Evolutionary conservation across 2,888 invertebrate genomes (phyloP), one percentile per base, ranked within the genome.

Genomic region (Choristoneura rosaceana): DNA sequence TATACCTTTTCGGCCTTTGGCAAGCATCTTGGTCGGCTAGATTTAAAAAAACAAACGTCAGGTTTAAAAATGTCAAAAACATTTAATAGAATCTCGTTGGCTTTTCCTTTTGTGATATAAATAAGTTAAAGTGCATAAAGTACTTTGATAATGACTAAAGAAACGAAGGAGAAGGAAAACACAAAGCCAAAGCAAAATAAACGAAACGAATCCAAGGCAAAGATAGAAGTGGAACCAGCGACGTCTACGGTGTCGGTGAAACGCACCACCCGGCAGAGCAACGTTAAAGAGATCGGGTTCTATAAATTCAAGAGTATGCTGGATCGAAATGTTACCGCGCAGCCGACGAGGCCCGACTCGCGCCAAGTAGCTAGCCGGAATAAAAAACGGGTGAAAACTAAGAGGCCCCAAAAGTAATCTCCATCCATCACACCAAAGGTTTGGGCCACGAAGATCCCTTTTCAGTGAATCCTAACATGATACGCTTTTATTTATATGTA

Each of bases 251-350:
- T 77, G 71, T 73, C 73, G 62, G 67, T 74, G 8, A 79, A 76
- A 70, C 80, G 82, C 34, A 79, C 65, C 64, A 90, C 87, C 7
- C 83, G 90, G 74, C 74, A 70, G 47, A 82, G 82, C 69, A 90
- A 89, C 75, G 74, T 74, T 4, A 90, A 89, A 75, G 87, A 86
- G 69, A 81, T 82, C n/a, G 90, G 90, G 3, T 90, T 84, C 78
- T 90, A 90, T 74, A 85, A 83, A 70, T 90, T 83, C 73, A 82
- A 83, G 70, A 86, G 83, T 64, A 90, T 90, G 88, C 81, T 89
- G 84, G 75, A 76, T 34, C 81, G 89, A 59, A 85, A 82, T 71
- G 76, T 84, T 43, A 80, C 81, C 63, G 80, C 80, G 25, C 87
- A 89, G 76, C 74, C 69, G 45, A 69, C 77, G 41, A 70, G 71